A percentile compares a stretch with the other conserved stretches of the same genome.
Evolutionary conservation across 2,888 invertebrate genomes (phyloP).

Genomic region (Ochlodes sylvanus): DNA sequence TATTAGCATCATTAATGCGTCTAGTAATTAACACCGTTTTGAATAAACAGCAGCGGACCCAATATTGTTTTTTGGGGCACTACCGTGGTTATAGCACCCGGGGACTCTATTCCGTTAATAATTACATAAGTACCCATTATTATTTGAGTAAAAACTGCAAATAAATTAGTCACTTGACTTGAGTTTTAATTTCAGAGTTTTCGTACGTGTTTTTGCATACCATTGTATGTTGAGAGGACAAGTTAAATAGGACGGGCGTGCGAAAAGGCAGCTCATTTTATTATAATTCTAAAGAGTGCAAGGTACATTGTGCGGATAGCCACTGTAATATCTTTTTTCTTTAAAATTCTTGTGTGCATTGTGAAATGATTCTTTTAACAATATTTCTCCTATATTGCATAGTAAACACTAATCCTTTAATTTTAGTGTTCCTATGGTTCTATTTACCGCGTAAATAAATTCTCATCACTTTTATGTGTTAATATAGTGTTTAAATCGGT

Average conservation of each 20-base stretch:
- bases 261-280: conserved; percentile 16
- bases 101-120: no score
- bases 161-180: no score
- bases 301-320: conserved; percentile 16
- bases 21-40: no score
- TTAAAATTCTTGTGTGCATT: not conserved
- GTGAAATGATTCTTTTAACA: conserved; percentile 38
- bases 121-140: no score
- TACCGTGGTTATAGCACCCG: no score
- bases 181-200: no score
- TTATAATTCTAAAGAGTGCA: conserved; percentile 6
- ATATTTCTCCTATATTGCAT: conserved; percentile 37
- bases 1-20: no score
- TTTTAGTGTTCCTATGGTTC: conserved; percentile 52
- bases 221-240: not conserved
- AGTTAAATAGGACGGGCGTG: conserved; percentile 25
- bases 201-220: no score
- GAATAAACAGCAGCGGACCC: no score
- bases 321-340: not conserved
- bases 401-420: conserved; percentile 41
- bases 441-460: conserved; percentile 50
- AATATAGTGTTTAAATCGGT: not conserved
- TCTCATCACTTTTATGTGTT: conserved; percentile 42
- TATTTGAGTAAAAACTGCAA: no score
- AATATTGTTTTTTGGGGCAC: no score